Conservation (phyloP, 2,113 vertebrate genomes). For the Elephantulus edwardii region DNA sequence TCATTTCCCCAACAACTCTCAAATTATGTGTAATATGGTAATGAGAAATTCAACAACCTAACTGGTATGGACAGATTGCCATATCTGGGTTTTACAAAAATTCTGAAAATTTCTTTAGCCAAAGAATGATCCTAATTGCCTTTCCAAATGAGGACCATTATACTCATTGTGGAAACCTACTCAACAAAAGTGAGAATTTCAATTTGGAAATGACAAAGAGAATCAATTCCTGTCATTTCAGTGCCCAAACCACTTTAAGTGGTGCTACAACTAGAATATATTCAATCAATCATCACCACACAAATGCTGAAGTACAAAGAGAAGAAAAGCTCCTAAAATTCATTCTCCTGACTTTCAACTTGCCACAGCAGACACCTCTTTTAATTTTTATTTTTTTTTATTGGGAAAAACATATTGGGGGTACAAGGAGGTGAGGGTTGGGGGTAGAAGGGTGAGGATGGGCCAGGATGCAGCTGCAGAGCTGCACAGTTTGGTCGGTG, state of each 20-base stretch:
- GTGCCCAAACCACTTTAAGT: background rate
- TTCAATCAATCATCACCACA: background rate
- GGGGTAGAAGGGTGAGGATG: too few species aligned
- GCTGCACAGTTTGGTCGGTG: too few species aligned
- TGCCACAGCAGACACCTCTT: background rate
- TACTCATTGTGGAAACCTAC: background rate
- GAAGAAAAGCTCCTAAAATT: background rate
- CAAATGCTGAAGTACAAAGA: background rate
- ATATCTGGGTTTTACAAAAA: background rate
- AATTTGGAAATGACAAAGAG: conserved; percentile 13
- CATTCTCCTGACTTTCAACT: conserved; percentile 1
- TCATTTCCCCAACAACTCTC: too few species aligned
- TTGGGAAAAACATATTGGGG: too few species aligned
- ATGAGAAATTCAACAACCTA: background rate
- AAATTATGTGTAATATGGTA: too few species aligned
- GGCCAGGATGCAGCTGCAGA: too few species aligned
- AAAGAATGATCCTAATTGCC: background rate
- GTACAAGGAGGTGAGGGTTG: too few species aligned
- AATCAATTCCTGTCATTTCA: background rate
- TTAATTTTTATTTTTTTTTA: too few species aligned
- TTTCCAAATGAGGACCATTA: background rate
- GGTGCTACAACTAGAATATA: background rate
- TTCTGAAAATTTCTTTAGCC: background rate
- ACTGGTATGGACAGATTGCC: background rate
- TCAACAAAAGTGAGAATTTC: conserved; percentile 19